A percentile compares a stretch with the other conserved stretches of the same genome.
These are phyloP conservation scores for Poicephalus meyeri DNA, from an alignment of 2,113 vertebrate genomes.

Conservation along the genomic window DNA sequence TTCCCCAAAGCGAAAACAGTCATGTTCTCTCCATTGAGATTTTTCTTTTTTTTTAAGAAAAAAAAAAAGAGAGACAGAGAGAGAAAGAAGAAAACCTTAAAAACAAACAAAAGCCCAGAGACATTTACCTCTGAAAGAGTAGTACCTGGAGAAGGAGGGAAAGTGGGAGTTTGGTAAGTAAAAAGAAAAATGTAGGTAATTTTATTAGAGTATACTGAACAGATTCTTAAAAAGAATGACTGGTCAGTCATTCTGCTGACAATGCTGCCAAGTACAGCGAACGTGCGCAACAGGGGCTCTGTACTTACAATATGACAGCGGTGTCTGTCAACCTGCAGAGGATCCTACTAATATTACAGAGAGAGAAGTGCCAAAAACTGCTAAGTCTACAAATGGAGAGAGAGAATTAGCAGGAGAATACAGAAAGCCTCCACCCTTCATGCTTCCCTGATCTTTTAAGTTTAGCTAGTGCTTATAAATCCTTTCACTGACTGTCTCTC, in stretches of 20 bases:
- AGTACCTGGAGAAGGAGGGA: fast-evolving
- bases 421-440: background rate
- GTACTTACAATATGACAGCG: background rate
- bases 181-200: background rate
- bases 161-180: background rate
- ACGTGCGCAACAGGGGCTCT: background rate
- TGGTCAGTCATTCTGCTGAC: background rate
- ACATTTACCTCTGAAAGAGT: background rate
- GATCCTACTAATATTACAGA: background rate
- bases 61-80: background rate
- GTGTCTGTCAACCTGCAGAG: background rate
- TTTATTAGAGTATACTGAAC: background rate
- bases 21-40: background rate
- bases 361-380: background rate
- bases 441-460: background rate
- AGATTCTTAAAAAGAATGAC: background rate
- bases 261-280: background rate
- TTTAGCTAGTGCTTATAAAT: background rate
- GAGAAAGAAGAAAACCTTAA: background rate
- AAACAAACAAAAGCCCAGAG: background rate
- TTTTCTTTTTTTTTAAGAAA: background rate
- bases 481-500: background rate
- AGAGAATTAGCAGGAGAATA: background rate
- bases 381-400: background rate
- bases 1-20: fast-evolving